Evolutionary conservation across 2,888 invertebrate species (phyloP).

Genomic region (Scaeva pyrastri): DNA sequence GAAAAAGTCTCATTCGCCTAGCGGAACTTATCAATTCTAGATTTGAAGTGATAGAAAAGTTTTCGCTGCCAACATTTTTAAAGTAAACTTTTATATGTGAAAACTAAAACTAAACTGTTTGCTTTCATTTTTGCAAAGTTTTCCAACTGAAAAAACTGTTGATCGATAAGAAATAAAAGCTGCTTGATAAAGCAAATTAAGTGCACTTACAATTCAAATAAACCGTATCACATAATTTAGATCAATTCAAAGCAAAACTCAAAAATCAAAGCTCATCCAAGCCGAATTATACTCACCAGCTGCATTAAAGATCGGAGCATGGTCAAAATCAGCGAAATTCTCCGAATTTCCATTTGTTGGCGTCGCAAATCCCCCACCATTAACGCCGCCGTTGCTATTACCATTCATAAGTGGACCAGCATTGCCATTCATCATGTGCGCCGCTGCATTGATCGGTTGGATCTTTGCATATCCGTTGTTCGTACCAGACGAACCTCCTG

Average conservation of each 20-base stretch:
- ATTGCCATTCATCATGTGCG: slow-evolving; percentile 62
- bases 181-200: not conserved
- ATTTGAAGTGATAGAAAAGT: too few relatives aligned
- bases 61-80: too few relatives aligned
- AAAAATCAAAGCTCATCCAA: slow-evolving; percentile 63
- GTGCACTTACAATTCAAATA: not conserved
- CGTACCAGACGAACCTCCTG: slow-evolving; percentile 79
- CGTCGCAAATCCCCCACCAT: slow-evolving; percentile 55
- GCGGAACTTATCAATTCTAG: too few relatives aligned
- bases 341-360: slow-evolving; percentile 80
- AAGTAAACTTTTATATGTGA: too few relatives aligned
- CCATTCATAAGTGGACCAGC: slow-evolving; percentile 40
- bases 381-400: slow-evolving; percentile 56
- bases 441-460: slow-evolving; percentile 78
- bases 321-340: slow-evolving; percentile 90
- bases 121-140: too few relatives aligned
- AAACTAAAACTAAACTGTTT: too few relatives aligned
- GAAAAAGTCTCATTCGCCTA: too few relatives aligned
- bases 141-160: too few relatives aligned
- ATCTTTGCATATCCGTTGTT: slow-evolving; percentile 83
- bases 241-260: slow-evolving; percentile 10
- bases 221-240: not conserved
- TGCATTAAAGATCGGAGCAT: slow-evolving; percentile 88
- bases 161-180: not conserved
- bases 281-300: slow-evolving; percentile 83